These are phyloP conservation scores for Phaonia tiefii DNA, from an alignment of 2,888 invertebrate species.

Conservation along the genomic window DNA sequence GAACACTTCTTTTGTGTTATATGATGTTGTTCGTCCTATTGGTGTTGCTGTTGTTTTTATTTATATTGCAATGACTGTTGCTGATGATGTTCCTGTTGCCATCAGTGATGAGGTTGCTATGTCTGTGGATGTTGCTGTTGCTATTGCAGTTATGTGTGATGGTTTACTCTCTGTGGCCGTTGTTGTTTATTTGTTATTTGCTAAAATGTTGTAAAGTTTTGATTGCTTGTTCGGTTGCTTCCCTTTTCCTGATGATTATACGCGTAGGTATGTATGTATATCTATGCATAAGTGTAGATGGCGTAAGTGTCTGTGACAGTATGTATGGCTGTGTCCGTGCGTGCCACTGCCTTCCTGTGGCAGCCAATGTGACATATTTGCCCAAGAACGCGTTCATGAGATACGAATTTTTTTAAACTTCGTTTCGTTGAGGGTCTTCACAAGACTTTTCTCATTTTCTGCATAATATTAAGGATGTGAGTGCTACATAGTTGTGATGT, in stretches of 20 bases:
- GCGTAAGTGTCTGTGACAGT: slow-evolving; percentile 21
- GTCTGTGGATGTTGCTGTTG: slow-evolving; percentile 2
- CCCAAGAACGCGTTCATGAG: slow-evolving; percentile 61
- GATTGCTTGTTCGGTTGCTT: slow-evolving; percentile 62
- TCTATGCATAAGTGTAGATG: slow-evolving; percentile 5
- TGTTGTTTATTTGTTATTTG: slow-evolving; percentile 60
- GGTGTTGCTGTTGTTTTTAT: slow-evolving; percentile 25
- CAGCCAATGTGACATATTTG: slow-evolving; percentile 65
- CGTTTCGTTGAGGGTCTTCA: slow-evolving; percentile 31
- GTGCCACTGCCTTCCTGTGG: neutral
- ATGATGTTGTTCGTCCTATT: slow-evolving; percentile 19
- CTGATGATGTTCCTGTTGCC: slow-evolving; percentile 60
- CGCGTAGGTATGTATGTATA: too few relatives aligned
- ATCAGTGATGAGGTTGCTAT: slow-evolving; percentile 56
- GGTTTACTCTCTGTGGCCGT: slow-evolving; percentile 38
- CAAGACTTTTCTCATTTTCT: slow-evolving; percentile 32
- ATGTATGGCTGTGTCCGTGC: neutral
- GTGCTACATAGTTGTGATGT: neutral
- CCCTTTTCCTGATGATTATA: slow-evolving; percentile 58
- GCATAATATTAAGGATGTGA: slow-evolving; percentile 33
- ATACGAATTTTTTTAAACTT: neutral
- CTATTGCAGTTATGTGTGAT: slow-evolving; percentile 60
- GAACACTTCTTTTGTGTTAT: slow-evolving; percentile 64
- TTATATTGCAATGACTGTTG: slow-evolving; percentile 23
- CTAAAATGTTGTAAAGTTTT: slow-evolving; percentile 66